phyloP scores from a whole-genome alignment of 2,888 invertebrate genomes.

The Julus scandinavius region DNA sequence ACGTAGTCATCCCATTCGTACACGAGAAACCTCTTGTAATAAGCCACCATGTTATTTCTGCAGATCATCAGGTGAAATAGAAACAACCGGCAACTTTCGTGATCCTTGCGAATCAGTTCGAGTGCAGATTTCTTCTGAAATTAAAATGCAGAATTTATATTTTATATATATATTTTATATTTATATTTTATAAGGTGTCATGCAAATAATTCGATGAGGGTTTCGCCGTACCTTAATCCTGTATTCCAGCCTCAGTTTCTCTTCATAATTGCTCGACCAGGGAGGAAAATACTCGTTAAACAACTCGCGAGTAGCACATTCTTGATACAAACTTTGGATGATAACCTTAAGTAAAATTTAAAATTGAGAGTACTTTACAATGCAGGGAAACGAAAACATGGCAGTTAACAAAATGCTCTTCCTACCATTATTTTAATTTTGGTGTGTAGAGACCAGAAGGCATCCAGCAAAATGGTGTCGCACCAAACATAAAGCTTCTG shows the following conservation, averaged over 20 bases:
- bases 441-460: neutral
- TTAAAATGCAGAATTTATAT: neutral
- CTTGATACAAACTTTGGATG: neutral
- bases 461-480: neutral
- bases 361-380: neutral
- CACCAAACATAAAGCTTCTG: neutral
- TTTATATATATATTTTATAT: too few species aligned
- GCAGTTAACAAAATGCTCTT: neutral
- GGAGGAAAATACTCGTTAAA: neutral
- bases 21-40: neutral
- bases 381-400: too few species aligned
- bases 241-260: neutral
- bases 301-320: neutral
- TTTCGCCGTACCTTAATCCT: neutral
- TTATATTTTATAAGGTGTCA: neutral
- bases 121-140: neutral
- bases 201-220: neutral
- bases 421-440: constrained; percentile 14
- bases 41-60: neutral
- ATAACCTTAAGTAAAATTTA: neutral
- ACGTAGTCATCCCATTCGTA: neutral
- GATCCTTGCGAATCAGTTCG: constrained; percentile 5
- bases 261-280: neutral
- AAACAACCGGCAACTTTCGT: neutral
- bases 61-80: neutral